Conservation (phyloP, 2,113 vertebrate genomes). For the Toxostoma redivivum region DNA sequence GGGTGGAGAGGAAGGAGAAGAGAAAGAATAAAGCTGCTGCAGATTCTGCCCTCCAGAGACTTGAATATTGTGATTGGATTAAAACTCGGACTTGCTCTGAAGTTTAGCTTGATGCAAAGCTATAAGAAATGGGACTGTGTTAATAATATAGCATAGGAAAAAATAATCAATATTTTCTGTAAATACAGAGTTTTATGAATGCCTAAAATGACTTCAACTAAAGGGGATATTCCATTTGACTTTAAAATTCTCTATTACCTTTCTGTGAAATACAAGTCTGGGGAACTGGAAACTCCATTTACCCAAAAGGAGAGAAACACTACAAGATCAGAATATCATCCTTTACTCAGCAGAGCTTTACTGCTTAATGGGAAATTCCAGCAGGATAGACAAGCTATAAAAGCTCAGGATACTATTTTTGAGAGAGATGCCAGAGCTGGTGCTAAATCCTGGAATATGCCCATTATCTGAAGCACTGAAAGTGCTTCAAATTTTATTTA, state of each 20-base stretch:
- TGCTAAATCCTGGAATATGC: constrained; percentile 8
- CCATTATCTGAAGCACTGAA: neutral
- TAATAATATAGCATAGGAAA: neutral
- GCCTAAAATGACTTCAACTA: neutral
- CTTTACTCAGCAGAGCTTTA: neutral
- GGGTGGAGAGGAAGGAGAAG: neutral
- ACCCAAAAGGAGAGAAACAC: neutral
- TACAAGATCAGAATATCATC: neutral
- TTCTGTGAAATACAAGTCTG: neutral
- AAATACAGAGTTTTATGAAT: neutral
- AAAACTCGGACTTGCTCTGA: neutral
- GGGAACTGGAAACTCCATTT: neutral
- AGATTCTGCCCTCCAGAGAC: neutral
- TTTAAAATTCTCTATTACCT: neutral
- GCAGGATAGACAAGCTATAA: neutral
- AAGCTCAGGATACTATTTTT: constrained; percentile 3
- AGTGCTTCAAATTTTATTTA: constrained; percentile 18
- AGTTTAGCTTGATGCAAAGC: neutral
- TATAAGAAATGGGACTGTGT: neutral
- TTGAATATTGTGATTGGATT: neutral
- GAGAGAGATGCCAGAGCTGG: neutral
- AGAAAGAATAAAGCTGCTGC: neutral
- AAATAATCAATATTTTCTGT: neutral
- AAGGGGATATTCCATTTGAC: neutral
- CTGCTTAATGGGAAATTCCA: neutral